Percentiles rank a stretch among this genome's conserved stretches.
Evolutionary conservation across 2,113 vertebrate species (phyloP).

Genomic region (Phaethon lepturus): DNA sequence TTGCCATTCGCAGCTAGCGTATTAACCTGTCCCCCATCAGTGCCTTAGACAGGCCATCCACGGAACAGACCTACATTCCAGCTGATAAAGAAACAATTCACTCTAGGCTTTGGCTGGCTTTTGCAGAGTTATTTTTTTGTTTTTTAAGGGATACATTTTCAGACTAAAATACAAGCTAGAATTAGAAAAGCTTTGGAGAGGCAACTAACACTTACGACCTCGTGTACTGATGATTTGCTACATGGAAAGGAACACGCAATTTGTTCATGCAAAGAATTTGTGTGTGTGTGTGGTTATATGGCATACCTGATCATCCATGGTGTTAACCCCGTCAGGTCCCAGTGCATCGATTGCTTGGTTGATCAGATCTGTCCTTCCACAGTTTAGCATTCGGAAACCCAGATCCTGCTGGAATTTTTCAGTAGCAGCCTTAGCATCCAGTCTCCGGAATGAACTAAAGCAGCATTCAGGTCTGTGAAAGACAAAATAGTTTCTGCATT

Average conservation of each 20-base stretch:
- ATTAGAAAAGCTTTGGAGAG: background rate
- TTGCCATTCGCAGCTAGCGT: background rate
- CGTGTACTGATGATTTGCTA: background rate
- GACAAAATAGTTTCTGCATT: background rate
- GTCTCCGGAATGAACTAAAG: conserved; percentile 93
- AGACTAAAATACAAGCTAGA: background rate
- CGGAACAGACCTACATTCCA: background rate
- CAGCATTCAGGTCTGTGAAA: conserved; percentile 90
- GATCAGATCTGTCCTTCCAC: conserved; percentile 95
- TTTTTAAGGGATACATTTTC: background rate
- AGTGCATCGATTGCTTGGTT: conserved; percentile 90
- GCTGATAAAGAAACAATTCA: background rate
- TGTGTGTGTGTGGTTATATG: too few relatives aligned
- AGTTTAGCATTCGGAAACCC: conserved; percentile 98
- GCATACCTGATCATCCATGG: conserved; percentile 95
- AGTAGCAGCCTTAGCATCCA: conserved; percentile 92
- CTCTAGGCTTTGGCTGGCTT: background rate
- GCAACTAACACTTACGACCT: background rate
- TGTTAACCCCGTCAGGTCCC: conserved; percentile 92
- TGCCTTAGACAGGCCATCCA: background rate
- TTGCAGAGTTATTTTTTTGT: too few relatives aligned
- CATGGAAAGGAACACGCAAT: accelerated
- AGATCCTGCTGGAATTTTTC: conserved; percentile 95
- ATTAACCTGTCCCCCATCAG: background rate
- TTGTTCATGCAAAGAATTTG: background rate